Evolutionary conservation across 2,888 invertebrate genomes (phyloP).

Genomic region (Tiphia femorata): DNA sequence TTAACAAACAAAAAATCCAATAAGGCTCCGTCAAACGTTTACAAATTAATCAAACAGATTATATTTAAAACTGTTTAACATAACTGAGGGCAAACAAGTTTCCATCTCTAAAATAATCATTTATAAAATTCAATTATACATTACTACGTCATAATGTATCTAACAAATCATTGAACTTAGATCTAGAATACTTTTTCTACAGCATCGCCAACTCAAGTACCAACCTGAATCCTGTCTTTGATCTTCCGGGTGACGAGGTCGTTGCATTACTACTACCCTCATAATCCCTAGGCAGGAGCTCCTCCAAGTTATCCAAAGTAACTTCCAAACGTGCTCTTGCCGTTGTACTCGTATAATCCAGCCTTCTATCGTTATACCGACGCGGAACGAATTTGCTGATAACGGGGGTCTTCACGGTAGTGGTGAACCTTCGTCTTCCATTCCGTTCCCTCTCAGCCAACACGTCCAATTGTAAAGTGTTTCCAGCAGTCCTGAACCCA

Average conservation of each 20-base stretch:
- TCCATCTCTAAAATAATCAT: no score
- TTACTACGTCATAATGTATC: no score
- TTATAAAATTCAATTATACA: no score
- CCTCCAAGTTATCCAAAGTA: constrained; percentile 43
- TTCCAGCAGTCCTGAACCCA: constrained; percentile 78
- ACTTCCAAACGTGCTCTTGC: constrained; percentile 29
- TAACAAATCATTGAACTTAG: no score
- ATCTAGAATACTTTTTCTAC: no score
- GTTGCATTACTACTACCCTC: constrained; percentile 5
- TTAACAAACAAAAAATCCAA: no score
- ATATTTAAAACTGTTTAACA: no score
- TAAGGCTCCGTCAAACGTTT: no score
- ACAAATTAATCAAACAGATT: no score
- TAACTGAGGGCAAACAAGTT: no score
- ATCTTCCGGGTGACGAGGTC: background rate
- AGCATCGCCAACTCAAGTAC: background rate
- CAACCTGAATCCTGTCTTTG: constrained; percentile 41
- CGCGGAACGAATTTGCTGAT: constrained; percentile 60
- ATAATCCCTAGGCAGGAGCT: constrained; percentile 45
- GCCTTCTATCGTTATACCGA: constrained; percentile 58
- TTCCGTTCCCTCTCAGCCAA: constrained; percentile 74
- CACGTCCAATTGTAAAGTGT: constrained; percentile 73
- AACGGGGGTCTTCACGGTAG: constrained; percentile 69
- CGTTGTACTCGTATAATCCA: constrained; percentile 24
- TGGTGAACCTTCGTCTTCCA: constrained; percentile 71